phyloP scores from a whole-genome alignment of 2,797 vertebrate genomes.

The Caiman crocodilus region DNA sequence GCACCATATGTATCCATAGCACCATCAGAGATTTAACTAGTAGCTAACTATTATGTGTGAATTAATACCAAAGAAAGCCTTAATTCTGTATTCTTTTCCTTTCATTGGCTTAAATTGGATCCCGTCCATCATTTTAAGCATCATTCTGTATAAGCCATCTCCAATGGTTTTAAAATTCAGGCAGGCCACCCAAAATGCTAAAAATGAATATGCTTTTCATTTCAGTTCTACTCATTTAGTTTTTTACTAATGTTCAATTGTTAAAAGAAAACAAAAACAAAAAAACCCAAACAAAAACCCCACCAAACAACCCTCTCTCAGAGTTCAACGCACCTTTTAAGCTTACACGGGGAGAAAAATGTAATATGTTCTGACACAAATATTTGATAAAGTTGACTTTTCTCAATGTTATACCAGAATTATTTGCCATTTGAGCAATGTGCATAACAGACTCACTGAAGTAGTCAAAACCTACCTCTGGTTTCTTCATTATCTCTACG shows the following conservation, averaged over 20 bases:
- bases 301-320: no score
- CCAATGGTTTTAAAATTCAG: not conserved
- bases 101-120: not conserved
- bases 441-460: not conserved
- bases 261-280: not conserved
- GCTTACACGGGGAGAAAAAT: not conserved
- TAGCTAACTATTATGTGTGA: not conserved
- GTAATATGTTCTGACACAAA: not conserved
- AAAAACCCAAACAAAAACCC: not conserved
- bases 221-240: not conserved
- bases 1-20: rapidly evolving
- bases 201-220: not conserved
- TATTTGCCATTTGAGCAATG: not conserved
- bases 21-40: no score
- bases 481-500: constrained; percentile 96
- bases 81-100: not conserved
- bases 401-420: not conserved
- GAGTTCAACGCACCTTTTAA: not conserved
- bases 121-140: not conserved
- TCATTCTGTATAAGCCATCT: not conserved
- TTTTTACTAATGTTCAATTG: not conserved
- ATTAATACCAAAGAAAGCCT: not conserved
- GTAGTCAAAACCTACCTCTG: constrained; percentile 85
- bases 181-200: rapidly evolving
- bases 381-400: not conserved